Conservation (phyloP, 2,888 invertebrate species). For the Cosmorhoe ocellata region DNA sequence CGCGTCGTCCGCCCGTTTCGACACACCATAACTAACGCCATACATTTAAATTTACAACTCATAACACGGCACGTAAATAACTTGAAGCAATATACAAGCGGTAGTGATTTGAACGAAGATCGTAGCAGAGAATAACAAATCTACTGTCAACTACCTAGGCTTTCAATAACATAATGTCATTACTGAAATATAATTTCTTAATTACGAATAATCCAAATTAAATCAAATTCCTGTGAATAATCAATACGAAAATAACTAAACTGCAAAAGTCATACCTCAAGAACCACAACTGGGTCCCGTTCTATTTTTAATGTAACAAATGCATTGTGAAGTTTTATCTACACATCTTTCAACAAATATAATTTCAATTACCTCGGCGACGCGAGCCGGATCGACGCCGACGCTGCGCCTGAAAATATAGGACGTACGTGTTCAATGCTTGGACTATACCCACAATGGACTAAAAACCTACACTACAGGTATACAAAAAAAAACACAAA, state of each 20-base stretch:
- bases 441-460: neutral
- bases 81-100: conserved; percentile 1
- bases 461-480: no score
- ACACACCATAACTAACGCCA: conserved; percentile 29
- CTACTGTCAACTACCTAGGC: no score
- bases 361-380: conserved; percentile 7
- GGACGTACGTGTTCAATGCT: neutral
- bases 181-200: no score
- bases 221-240: no score
- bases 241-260: no score
- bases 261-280: no score
- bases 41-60: conserved; percentile 24
- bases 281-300: no score
- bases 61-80: conserved; percentile 24
- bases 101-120: neutral
- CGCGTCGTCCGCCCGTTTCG: conserved; percentile 32
- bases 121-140: no score
- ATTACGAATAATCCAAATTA: no score
- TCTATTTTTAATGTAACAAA: no score
- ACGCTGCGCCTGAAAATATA: conserved; percentile 9
- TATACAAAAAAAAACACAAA: neutral
- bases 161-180: no score
- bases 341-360: neutral
- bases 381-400: conserved; percentile 8
- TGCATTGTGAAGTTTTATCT: neutral